Evolutionary conservation across 2,888 invertebrate genomes (phyloP).

Genomic region (Hypselothyrea guttata): DNA sequence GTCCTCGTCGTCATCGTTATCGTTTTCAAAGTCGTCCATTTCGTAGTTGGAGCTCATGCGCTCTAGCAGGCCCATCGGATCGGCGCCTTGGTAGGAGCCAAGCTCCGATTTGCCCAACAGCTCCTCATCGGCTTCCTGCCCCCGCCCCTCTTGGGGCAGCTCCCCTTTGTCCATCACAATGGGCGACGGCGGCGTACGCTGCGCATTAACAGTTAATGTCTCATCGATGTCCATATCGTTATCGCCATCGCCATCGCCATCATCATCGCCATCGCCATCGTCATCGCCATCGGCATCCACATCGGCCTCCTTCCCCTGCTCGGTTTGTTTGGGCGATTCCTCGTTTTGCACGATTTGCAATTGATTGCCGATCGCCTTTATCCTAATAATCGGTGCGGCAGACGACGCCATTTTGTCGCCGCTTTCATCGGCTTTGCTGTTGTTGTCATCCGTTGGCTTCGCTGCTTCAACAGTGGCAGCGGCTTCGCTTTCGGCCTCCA

Average conservation of each 20-base stretch:
- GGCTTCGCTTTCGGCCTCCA: constrained; percentile 10
- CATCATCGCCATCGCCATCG: too few relatives aligned
- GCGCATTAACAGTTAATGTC: too few relatives aligned
- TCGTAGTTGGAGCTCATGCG: constrained; percentile 33
- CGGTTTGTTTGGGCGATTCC: constrained; percentile 34
- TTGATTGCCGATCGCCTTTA: constrained; percentile 33
- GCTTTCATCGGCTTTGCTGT: too few relatives aligned
- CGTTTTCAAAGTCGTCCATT: too few relatives aligned
- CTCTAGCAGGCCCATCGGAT: constrained; percentile 76
- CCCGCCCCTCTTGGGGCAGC: background rate
- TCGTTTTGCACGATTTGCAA: constrained; percentile 64
- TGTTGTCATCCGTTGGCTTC: constrained; percentile 34
- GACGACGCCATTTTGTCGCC: constrained; percentile 64
- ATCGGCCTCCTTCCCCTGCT: constrained; percentile 51
- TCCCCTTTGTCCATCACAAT: constrained; percentile 4
- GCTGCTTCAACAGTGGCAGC: background rate
- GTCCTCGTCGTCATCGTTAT: constrained; percentile 35
- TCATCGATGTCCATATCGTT: too few relatives aligned
- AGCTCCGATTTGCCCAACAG: constrained; percentile 40
- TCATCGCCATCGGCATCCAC: constrained; percentile 9
- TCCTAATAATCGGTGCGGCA: background rate
- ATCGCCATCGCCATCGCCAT: too few relatives aligned
- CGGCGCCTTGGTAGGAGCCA: constrained; percentile 39
- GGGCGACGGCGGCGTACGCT: too few relatives aligned
- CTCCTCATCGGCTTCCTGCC: constrained; percentile 16